Conservation (phyloP, 2,888 invertebrate genomes). For the Anarsia innoxiella region DNA sequence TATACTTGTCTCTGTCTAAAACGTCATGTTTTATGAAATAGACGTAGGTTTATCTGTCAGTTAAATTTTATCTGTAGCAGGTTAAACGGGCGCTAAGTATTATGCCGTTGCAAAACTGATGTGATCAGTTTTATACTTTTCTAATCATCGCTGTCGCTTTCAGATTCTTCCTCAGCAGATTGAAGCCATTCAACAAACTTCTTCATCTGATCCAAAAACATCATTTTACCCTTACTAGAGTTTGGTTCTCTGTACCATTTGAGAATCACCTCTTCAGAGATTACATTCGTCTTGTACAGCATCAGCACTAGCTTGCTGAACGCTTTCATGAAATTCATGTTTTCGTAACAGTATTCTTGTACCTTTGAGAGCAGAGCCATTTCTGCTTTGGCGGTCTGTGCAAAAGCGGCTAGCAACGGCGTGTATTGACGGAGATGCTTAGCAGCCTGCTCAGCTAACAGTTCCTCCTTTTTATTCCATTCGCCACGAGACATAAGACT, state of each 20-base stretch:
- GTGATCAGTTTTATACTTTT: no score
- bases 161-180: slow-evolving; percentile 96
- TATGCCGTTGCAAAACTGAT: no score
- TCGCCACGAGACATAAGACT: slow-evolving; percentile 96
- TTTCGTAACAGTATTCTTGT: slow-evolving; percentile 98
- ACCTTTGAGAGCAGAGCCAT: slow-evolving; percentile 85
- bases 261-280: slow-evolving; percentile 95
- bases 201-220: slow-evolving; percentile 98
- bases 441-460: slow-evolving; percentile 95
- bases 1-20: no score
- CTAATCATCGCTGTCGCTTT: no score
- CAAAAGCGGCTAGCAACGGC: slow-evolving; percentile 89
- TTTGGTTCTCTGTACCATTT: slow-evolving; percentile 98
- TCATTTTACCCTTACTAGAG: slow-evolving; percentile 94
- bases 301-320: slow-evolving; percentile 98
- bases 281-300: slow-evolving; percentile 96
- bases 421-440: slow-evolving; percentile 92
- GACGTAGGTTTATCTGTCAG: no score
- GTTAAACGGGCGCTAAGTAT: no score
- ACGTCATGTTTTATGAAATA: no score
- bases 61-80: no score
- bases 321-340: slow-evolving; percentile 99
- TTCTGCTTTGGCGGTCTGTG: slow-evolving; percentile 90
- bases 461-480: slow-evolving; percentile 99
- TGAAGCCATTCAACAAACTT: slow-evolving; percentile 98